Conservation (phyloP, 2,888 invertebrate species). For the Syritta pipiens region DNA sequence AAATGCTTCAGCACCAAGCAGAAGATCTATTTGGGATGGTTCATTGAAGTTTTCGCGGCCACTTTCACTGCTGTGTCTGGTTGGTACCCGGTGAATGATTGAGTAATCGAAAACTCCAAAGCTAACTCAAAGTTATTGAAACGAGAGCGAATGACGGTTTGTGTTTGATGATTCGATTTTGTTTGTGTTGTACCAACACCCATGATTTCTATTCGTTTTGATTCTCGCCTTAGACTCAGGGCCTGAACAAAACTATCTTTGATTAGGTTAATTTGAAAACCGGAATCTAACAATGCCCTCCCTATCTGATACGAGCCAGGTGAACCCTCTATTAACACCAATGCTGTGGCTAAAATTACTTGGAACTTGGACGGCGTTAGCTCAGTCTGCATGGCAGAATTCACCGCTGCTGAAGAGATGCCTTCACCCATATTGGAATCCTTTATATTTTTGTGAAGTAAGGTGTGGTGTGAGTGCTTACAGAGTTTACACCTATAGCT, state of each 20-base stretch:
- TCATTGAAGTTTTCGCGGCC: conserved; percentile 56
- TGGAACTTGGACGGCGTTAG: background rate
- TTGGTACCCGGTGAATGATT: conserved; percentile 39
- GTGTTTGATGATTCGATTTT: conserved; percentile 3
- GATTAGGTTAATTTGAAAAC: conserved; percentile 32
- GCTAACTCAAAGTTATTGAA: conserved; percentile 2
- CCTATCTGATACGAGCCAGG: conserved; percentile 13
- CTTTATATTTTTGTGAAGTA: conserved; percentile 10
- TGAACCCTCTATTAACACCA: conserved; percentile 3
- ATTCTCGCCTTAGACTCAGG: background rate
- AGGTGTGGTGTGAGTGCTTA: background rate
- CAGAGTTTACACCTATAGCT: background rate
- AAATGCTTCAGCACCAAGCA: conserved; percentile 63
- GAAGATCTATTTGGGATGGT: conserved; percentile 53
- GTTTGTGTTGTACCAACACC: conserved; percentile 6
- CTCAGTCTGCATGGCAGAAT: conserved; percentile 10
- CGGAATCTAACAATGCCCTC: conserved; percentile 13
- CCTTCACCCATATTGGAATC: background rate
- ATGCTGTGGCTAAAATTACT: conserved; percentile 23
- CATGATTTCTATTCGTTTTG: conserved; percentile 13
- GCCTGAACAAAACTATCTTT: conserved; percentile 15
- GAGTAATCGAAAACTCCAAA: background rate
- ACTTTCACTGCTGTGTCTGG: conserved; percentile 51
- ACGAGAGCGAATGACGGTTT: conserved; percentile 13
- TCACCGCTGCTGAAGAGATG: background rate